These are phyloP conservation scores for Nyctibius grandis DNA, from an alignment of 2,797 vertebrate species.

Conservation along the genomic window DNA sequence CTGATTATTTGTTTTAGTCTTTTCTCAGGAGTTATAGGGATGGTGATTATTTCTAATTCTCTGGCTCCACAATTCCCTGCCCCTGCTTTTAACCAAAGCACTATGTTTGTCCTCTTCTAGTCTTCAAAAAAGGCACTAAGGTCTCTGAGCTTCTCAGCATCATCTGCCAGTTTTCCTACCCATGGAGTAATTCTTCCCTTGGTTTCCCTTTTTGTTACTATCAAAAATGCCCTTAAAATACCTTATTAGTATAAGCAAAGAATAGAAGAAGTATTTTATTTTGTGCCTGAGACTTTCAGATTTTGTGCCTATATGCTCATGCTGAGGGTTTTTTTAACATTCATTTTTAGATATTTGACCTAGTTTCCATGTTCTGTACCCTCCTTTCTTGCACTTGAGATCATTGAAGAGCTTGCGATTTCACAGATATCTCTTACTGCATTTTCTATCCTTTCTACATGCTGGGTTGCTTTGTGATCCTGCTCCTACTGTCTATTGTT, in stretches of 20 bases:
- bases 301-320: not conserved
- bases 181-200: not conserved
- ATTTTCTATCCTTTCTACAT: not conserved
- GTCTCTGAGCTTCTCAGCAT: not conserved
- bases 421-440: not conserved
- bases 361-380: conserved; percentile 22
- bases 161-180: not conserved
- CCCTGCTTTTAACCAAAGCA: not conserved
- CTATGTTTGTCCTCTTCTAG: not conserved
- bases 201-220: not conserved
- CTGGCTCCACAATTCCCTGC: not conserved
- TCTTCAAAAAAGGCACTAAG: not conserved
- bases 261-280: conserved; percentile 17
- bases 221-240: not conserved
- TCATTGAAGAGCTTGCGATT: conserved; percentile 34
- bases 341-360: conserved; percentile 63
- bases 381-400: conserved; percentile 30
- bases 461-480: not conserved
- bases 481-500: not conserved
- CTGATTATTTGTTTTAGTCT: not conserved
- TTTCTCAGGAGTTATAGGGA: not conserved
- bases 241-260: conserved; percentile 24
- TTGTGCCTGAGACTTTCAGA: not conserved
- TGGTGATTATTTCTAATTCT: not conserved
- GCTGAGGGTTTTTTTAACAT: not conserved